Evolutionary conservation across 2,113 vertebrate genomes (phyloP).

Genomic region (Carlito syrichta): DNA sequence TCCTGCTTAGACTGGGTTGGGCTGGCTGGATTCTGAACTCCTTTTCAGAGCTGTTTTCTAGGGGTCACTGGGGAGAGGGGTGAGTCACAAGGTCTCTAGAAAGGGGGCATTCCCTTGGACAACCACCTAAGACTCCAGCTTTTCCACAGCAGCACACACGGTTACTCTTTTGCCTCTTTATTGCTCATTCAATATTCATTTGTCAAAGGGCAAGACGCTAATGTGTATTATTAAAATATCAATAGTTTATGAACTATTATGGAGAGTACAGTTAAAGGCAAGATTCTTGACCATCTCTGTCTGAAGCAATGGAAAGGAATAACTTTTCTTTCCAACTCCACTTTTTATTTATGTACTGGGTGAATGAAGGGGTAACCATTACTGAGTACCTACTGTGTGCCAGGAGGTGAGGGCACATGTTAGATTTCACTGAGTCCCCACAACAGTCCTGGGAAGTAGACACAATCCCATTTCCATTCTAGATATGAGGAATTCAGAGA

Average conservation of each 20-base stretch:
- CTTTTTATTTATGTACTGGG: neutral
- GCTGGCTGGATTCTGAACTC: neutral
- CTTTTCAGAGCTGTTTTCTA: neutral
- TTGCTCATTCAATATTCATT: conserved; percentile 63
- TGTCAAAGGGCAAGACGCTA: conserved; percentile 60
- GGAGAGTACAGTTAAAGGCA: conserved; percentile 51
- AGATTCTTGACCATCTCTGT: conserved; percentile 39
- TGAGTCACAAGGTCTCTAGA: neutral
- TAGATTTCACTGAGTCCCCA: neutral
- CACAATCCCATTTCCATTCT: neutral
- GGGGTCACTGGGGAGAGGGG: neutral
- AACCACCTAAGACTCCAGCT: neutral
- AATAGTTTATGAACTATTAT: conserved; percentile 74
- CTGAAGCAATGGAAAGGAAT: neutral
- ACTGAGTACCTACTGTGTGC: neutral
- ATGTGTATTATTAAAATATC: conserved; percentile 76
- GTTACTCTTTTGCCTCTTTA: conserved; percentile 50
- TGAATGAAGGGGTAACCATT: neutral
- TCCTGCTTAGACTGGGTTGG: neutral
- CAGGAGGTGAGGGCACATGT: neutral
- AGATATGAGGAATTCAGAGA: neutral
- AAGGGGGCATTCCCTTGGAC: neutral
- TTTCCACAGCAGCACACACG: neutral
- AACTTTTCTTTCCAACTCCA: neutral
- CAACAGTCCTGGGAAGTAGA: neutral